A percentile compares a stretch with the other conserved stretches of the same genome.
These are phyloP conservation scores for Ursus arctos DNA, from an alignment of 2,113 vertebrate genomes.

Conservation along the genomic window DNA sequence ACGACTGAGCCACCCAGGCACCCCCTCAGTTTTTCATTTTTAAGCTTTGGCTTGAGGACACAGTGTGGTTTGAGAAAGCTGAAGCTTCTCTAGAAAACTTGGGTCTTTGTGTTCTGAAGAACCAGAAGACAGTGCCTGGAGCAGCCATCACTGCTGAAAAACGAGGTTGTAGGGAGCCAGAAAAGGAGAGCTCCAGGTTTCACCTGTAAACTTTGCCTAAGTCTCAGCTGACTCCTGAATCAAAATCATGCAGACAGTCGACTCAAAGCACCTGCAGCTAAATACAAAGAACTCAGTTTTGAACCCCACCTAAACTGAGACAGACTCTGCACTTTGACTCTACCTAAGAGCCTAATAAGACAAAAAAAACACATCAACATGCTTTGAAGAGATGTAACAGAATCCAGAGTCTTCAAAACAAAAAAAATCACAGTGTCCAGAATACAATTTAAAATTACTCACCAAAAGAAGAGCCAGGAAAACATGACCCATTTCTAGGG, in stretches of 20 bases:
- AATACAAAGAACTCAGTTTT: neutral
- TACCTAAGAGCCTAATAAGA: neutral
- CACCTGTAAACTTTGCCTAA: neutral
- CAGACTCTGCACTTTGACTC: neutral
- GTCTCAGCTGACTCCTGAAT: neutral
- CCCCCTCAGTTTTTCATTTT: neutral
- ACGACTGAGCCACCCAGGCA: too few species aligned
- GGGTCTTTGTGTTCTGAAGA: neutral
- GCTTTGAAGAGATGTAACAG: neutral
- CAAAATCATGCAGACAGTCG: neutral
- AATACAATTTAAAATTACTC: constrained; percentile 21
- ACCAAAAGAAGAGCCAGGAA: constrained; percentile 16
- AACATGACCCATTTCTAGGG: neutral
- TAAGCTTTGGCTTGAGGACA: neutral
- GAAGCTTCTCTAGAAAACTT: neutral
- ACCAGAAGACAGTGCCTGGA: neutral
- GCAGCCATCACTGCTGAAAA: neutral
- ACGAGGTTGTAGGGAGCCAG: neutral
- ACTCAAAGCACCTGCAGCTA: neutral
- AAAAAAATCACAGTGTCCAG: neutral
- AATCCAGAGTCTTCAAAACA: neutral
- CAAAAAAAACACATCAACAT: neutral
- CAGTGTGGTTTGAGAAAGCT: neutral
- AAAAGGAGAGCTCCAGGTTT: neutral
- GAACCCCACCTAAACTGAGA: neutral